phyloP scores from a whole-genome alignment of 2,797 vertebrate species.

The Tauraco hartlaubi region DNA sequence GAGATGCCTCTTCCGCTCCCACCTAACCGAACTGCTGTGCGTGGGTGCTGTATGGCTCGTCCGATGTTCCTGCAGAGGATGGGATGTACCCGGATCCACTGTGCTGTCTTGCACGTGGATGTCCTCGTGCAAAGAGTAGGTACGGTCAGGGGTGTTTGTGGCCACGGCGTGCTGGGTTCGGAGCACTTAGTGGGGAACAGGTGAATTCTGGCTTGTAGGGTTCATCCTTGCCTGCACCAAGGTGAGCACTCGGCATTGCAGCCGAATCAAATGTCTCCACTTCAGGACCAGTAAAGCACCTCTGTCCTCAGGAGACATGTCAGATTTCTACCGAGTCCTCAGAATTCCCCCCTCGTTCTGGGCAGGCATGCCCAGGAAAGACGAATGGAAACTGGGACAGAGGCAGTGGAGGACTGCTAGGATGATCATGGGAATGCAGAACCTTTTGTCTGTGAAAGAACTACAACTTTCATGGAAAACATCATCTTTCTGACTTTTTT shows the following conservation, averaged over 20 bases:
- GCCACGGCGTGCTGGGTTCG: not conserved
- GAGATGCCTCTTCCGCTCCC: not conserved
- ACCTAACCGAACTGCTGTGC: not conserved
- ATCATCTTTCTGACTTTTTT: too few relatives aligned
- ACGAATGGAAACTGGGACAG: too few relatives aligned
- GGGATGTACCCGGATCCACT: not conserved
- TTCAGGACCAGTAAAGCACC: not conserved
- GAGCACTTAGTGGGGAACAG: not conserved
- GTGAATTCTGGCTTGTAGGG: not conserved
- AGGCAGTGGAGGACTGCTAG: not conserved
- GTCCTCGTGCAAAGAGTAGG: accelerated
- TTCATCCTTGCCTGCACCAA: too few relatives aligned
- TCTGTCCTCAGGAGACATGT: not conserved
- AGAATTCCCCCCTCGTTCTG: accelerated
- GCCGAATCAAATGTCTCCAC: not conserved
- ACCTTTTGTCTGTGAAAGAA: not conserved
- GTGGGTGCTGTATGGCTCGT: not conserved
- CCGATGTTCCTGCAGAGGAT: accelerated
- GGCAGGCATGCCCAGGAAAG: not conserved
- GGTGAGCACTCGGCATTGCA: accelerated
- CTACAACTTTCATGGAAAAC: not conserved
- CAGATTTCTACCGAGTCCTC: accelerated
- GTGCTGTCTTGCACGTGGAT: not conserved
- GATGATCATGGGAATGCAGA: not conserved
- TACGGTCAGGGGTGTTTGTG: too few relatives aligned